These are phyloP conservation scores for Phylloscopus whistleri DNA, from an alignment of 2,113 vertebrate genomes.

Conservation along the genomic window DNA sequence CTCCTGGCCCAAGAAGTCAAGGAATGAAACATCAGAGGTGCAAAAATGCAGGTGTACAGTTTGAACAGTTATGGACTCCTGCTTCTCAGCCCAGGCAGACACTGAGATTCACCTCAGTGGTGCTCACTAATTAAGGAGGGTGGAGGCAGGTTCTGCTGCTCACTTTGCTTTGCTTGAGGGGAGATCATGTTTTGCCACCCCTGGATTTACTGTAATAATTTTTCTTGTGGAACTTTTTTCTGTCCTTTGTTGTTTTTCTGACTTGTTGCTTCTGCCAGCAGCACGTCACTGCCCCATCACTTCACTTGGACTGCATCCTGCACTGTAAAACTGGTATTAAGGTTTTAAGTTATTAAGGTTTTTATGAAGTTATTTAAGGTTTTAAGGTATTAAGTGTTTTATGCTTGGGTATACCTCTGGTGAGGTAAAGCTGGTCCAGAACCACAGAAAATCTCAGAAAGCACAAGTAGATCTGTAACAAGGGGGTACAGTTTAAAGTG, in stretches of 20 bases:
- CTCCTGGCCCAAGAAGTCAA: neutral
- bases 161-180: neutral
- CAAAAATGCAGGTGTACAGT: neutral
- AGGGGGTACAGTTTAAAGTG: neutral
- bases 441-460: neutral
- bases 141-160: neutral
- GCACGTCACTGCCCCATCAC: neutral
- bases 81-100: neutral
- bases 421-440: neutral
- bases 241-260: neutral
- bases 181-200: fast-evolving
- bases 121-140: neutral
- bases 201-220: neutral
- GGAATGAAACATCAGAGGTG: neutral
- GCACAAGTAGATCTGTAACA: neutral
- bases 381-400: too few relatives aligned
- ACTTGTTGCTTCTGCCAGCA: neutral
- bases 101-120: neutral
- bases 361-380: too few relatives aligned
- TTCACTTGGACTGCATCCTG: neutral
- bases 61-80: neutral
- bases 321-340: neutral
- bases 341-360: too few relatives aligned
- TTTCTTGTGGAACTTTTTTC: neutral
- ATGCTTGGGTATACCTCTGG: neutral